phyloP scores from a whole-genome alignment of 2,113 vertebrate species.

The Colaptes auratus region DNA sequence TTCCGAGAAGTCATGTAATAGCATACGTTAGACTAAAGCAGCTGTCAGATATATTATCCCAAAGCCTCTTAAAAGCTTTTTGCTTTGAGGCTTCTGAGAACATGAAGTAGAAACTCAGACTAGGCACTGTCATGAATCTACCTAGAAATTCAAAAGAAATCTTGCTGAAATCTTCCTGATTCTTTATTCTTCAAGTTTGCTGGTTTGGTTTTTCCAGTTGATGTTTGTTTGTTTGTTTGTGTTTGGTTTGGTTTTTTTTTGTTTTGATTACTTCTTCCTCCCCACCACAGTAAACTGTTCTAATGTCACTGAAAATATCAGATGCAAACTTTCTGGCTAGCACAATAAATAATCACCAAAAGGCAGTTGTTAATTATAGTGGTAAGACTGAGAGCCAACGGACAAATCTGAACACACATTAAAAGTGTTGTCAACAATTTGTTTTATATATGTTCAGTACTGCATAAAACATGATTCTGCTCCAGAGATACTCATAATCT shows the following conservation, averaged over 20 bases:
- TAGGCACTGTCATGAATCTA: not conserved
- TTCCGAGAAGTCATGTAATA: not conserved
- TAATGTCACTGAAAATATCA: not conserved
- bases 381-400: too few relatives aligned
- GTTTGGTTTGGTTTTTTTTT: too few relatives aligned
- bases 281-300: accelerated
- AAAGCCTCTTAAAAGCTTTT: not conserved
- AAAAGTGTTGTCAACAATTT: too few relatives aligned
- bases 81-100: not conserved
- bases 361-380: accelerated
- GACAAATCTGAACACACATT: too few relatives aligned
- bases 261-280: not conserved
- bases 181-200: not conserved
- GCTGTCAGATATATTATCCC: not conserved
- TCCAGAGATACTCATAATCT: not conserved
- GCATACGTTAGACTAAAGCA: not conserved
- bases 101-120: not conserved
- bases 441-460: not conserved
- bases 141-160: not conserved
- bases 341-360: not conserved
- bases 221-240: too few relatives aligned
- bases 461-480: accelerated
- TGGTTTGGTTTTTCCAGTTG: too few relatives aligned
- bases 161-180: not conserved
- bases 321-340: not conserved